Percentiles rank a stretch among this genome's conserved stretches.
phyloP scores from a whole-genome alignment of 2,888 invertebrate genomes.

The Ptychoptera albimana region DNA sequence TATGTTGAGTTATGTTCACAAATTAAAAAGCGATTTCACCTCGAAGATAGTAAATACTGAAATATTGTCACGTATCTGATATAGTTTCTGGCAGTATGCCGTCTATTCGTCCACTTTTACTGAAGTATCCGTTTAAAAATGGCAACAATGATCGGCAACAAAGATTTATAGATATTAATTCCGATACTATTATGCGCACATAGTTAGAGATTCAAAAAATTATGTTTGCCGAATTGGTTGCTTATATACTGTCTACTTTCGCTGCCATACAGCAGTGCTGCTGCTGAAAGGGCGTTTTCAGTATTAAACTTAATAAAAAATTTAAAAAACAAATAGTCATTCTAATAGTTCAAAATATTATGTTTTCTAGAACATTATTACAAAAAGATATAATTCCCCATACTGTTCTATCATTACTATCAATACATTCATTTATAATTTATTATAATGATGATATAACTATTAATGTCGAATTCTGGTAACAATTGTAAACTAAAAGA shows the following conservation, averaged over 20 bases:
- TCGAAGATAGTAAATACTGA: neutral
- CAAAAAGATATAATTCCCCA: no score
- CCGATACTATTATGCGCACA: no score
- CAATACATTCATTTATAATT: no score
- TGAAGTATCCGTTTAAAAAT: neutral
- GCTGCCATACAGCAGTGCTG: neutral
- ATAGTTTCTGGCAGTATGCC: neutral
- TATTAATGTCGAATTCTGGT: no score
- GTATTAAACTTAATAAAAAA: neutral
- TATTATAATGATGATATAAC: no score
- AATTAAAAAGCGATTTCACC: neutral
- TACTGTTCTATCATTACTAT: no score
- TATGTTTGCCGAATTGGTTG: no score
- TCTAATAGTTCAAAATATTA: neutral
- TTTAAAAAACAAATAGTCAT: neutral
- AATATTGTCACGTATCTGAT: neutral
- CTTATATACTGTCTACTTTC: no score
- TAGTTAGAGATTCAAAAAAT: no score
- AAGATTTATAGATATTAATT: no score
- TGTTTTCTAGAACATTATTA: constrained; percentile 2
- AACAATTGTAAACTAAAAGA: no score
- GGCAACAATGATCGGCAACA: no score
- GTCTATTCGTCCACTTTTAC: neutral
- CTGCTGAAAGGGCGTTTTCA: neutral
- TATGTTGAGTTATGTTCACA: neutral